Evolutionary conservation across 2,888 invertebrate species (phyloP).

Genomic region (Meghimatium bilineatum): DNA sequence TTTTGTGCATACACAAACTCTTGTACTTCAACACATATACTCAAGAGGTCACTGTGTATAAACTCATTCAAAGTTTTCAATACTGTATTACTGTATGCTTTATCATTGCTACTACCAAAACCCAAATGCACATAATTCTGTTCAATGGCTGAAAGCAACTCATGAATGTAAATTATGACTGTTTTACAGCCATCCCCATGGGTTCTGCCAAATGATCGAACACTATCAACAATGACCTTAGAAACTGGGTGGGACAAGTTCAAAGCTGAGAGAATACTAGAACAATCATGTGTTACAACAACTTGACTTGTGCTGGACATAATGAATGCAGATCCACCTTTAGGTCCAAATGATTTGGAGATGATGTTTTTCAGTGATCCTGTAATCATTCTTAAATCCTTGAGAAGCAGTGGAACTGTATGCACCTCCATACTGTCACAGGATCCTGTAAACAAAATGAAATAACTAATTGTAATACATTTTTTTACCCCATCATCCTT

Average conservation of each 20-base stretch:
- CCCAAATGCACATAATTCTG: neutral
- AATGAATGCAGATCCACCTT: constrained; percentile 59
- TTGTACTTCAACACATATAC: constrained; percentile 20
- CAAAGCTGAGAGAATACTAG: constrained; percentile 59
- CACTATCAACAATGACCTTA: constrained; percentile 55
- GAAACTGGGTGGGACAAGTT: constrained; percentile 65
- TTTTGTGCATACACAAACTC: constrained; percentile 1
- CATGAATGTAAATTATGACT: constrained; percentile 57
- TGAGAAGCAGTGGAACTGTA: neutral
- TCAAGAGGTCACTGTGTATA: constrained; percentile 34
- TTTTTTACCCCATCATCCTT: neutral
- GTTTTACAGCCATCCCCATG: constrained; percentile 62
- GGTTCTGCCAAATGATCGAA: constrained; percentile 46
- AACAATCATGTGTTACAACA: constrained; percentile 59
- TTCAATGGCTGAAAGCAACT: constrained; percentile 49
- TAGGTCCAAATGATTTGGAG: constrained; percentile 61
- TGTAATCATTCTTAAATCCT: constrained; percentile 43
- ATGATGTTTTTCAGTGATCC: constrained; percentile 52
- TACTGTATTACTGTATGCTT: constrained; percentile 1
- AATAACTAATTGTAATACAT: neutral
- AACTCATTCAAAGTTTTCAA: constrained; percentile 25
- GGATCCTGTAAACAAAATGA: neutral
- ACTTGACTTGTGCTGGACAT: constrained; percentile 59
- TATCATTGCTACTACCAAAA: neutral
- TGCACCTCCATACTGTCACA: neutral